Percentiles rank a stretch among this genome's conserved stretches.
Conservation (phyloP, 2,888 invertebrate species). For the Neoscelio sp. region DNA sequence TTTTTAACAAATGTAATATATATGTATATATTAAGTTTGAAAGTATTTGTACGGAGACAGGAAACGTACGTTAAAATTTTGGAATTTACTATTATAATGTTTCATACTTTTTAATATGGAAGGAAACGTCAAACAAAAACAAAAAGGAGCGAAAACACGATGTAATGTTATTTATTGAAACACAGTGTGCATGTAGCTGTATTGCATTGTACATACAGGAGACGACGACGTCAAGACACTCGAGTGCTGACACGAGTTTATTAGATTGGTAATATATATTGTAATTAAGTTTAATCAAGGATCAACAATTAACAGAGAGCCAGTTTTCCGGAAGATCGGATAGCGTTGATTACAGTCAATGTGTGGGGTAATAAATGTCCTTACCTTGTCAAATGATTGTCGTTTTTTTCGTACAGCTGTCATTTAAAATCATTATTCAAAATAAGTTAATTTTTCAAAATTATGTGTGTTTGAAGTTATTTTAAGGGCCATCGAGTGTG, state of each 20-base stretch:
- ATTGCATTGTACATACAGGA: constrained; percentile 40
- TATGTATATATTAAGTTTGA: constrained; percentile 66
- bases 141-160: constrained; percentile 2
- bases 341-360: constrained; percentile 24
- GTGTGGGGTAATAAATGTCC: constrained; percentile 39
- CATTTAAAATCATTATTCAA: too few species aligned
- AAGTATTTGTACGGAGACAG: constrained; percentile 52
- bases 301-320: constrained; percentile 13
- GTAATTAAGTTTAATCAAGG: constrained; percentile 43
- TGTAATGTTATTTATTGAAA: constrained; percentile 28
- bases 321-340: background rate
- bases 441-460: too few species aligned
- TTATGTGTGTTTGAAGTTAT: too few species aligned
- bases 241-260: constrained; percentile 31
- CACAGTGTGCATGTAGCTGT: constrained; percentile 20
- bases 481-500: too few species aligned
- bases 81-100: constrained; percentile 47
- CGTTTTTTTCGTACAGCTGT: constrained; percentile 24
- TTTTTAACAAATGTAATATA: constrained; percentile 63
- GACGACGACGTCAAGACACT: constrained; percentile 19
- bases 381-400: constrained; percentile 30
- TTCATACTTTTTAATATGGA: constrained; percentile 59
- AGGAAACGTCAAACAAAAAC: constrained; percentile 35
- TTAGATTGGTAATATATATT: constrained; percentile 28
- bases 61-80: constrained; percentile 41